Base-by-base conservation (phyloP, 1,140 invertebrate species). In the Idris sp. region DNA sequence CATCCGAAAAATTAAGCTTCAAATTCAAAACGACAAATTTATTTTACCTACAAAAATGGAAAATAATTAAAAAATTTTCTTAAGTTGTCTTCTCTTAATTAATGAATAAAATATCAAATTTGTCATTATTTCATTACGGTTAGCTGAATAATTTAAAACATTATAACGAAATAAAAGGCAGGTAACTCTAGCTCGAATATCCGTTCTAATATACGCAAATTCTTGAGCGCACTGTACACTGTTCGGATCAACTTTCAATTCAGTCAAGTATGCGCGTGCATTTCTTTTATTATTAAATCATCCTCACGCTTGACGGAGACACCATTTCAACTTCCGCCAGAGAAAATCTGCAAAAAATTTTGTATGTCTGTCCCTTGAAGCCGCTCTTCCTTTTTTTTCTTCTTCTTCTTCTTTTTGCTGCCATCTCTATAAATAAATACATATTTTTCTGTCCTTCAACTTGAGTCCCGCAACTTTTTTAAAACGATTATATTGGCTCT, bases 221-320 rank as follows among this genome's bases (percentile, higher is more conserved):
- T 61, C 67, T 43, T 53, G 48, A 46, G 54, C 46, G 54, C 38
- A 22, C 22, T 25, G 28, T 44, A 58, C 18, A n/a, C n/a, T n/a
- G n/a, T 44, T 58, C 35, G 56, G 48, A 51, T 69, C 65, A 44
- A 51, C 65, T 69, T 69, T 69, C 65, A 48, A 61, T 49, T 16
- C 54, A 53, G 40, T 10, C 16, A 10, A 22, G 38, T 58, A 30
- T 35, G 53, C 38, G 43, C 40, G 13, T 40, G 44, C 53, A 40
- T 56, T 40, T 69, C 36, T 43, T 58, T 33, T 44, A 44, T 58
- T 43, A 43, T 58, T 58, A 53, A 59, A 51, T 51, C 54, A 56
- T 46, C 43, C 44, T 49, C 40, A 33, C 43, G 35, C 53, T 33
- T 36, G 53, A 68, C 8, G 25, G 31, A 14, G 33, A 33, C 31